Evolutionary conservation across 2,797 vertebrate genomes (phyloP).

Genomic region (Potorous gilbertii): DNA sequence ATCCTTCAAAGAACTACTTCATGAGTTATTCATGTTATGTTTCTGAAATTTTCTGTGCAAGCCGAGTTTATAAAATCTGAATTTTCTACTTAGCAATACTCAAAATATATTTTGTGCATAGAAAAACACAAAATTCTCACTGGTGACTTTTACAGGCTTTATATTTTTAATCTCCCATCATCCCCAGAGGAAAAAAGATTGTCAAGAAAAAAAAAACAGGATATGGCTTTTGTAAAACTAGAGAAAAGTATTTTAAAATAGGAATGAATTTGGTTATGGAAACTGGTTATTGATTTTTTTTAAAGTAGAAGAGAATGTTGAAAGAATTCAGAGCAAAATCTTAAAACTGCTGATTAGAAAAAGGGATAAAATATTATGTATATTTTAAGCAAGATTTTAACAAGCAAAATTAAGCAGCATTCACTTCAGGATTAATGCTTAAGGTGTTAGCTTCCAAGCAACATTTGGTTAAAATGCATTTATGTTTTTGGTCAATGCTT

Average conservation of each 20-base stretch:
- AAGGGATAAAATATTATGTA: slow-evolving; percentile 74
- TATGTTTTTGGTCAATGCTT: slow-evolving; percentile 70
- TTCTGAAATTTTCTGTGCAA: slow-evolving; percentile 24
- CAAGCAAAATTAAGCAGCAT: slow-evolving; percentile 82
- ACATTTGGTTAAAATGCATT: slow-evolving; percentile 74
- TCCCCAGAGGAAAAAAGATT: slow-evolving; percentile 44
- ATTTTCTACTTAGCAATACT: slow-evolving; percentile 31
- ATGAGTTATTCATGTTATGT: not conserved
- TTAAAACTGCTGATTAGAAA: slow-evolving; percentile 76
- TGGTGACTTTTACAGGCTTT: slow-evolving; percentile 65
- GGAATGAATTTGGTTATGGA: slow-evolving; percentile 71
- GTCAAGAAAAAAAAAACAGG: not conserved
- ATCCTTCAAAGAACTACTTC: slow-evolving; percentile 36
- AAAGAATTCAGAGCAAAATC: slow-evolving; percentile 82
- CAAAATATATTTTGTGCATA: slow-evolving; percentile 44
- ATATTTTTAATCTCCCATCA: slow-evolving; percentile 41
- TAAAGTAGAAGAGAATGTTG: slow-evolving; percentile 60
- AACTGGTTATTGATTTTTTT: slow-evolving; percentile 66
- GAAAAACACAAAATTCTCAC: slow-evolving; percentile 55
- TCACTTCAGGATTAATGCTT: slow-evolving; percentile 81
- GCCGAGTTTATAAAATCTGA: slow-evolving; percentile 32
- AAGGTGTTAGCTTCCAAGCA: slow-evolving; percentile 83
- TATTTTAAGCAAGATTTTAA: slow-evolving; percentile 82
- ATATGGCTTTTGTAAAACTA: slow-evolving; percentile 48
- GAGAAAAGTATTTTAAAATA: slow-evolving; percentile 66